Percentiles rank a stretch among this genome's conserved stretches.
Conservation (phyloP, 2,113 vertebrate genomes). For the Connochaetes taurinus region DNA sequence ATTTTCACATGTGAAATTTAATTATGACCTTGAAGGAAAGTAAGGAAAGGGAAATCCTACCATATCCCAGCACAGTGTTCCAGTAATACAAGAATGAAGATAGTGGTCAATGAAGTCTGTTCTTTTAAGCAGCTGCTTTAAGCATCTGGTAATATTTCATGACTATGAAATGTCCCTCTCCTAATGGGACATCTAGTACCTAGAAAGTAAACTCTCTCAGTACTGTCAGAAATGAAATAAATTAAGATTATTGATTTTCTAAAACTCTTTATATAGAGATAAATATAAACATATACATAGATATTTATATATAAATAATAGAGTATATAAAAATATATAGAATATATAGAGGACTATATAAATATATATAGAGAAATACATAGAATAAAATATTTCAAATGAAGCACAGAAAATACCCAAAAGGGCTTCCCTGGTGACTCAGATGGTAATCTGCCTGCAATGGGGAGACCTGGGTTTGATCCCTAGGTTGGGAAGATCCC, state of each 20-base stretch:
- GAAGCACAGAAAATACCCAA: neutral
- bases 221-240: neutral
- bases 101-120: neutral
- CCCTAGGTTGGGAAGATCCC: neutral
- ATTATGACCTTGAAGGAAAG: neutral
- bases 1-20: slow-evolving; percentile 1
- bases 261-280: neutral
- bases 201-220: neutral
- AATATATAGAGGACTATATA: neutral
- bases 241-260: neutral
- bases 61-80: neutral
- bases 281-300: neutral
- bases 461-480: neutral
- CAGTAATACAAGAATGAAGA: neutral
- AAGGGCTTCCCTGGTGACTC: neutral
- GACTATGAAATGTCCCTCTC: neutral
- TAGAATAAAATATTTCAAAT: neutral
- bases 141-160: neutral
- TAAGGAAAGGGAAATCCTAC: neutral
- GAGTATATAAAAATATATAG: neutral
- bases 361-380: neutral
- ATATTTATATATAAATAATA: neutral
- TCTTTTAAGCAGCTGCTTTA: neutral
- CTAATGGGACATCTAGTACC: neutral
- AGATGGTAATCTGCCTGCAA: neutral